Conservation (phyloP, 2,797 vertebrate genomes). For the Propithecus perrieri region DNA sequence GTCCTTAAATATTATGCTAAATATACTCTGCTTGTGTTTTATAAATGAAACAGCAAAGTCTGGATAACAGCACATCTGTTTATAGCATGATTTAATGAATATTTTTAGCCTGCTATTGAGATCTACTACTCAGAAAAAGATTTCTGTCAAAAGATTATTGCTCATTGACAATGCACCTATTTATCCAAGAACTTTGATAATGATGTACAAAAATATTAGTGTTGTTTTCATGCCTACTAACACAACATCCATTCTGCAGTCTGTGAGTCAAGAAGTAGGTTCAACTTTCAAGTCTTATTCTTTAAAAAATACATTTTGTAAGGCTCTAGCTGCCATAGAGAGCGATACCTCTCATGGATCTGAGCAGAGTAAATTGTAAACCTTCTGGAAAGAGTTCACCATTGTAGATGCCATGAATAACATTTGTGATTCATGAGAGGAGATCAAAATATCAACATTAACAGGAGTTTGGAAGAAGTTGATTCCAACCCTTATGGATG, state of each 20-base stretch:
- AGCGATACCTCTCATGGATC: neutral
- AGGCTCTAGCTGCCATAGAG: neutral
- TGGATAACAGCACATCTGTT: neutral
- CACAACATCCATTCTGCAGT: neutral
- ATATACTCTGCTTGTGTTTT: neutral
- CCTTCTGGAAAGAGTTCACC: neutral
- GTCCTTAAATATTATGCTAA: neutral
- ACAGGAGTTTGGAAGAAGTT: neutral
- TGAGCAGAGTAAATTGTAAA: neutral
- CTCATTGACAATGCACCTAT: neutral
- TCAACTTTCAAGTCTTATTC: neutral
- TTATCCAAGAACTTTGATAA: neutral
- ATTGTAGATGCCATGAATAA: neutral
- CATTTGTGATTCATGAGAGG: neutral
- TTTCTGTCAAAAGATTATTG: neutral
- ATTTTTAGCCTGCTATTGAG: neutral
- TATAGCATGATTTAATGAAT: neutral
- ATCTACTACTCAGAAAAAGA: neutral
- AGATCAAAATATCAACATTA: neutral
- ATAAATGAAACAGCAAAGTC: neutral
- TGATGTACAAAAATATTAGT: neutral
- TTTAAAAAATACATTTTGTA: neutral
- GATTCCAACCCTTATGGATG: neutral
- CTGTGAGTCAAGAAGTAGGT: neutral
- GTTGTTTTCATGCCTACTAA: neutral